phyloP scores from a whole-genome alignment of 1,140 invertebrate genomes.

The Macrostomum lignano region DNA sequence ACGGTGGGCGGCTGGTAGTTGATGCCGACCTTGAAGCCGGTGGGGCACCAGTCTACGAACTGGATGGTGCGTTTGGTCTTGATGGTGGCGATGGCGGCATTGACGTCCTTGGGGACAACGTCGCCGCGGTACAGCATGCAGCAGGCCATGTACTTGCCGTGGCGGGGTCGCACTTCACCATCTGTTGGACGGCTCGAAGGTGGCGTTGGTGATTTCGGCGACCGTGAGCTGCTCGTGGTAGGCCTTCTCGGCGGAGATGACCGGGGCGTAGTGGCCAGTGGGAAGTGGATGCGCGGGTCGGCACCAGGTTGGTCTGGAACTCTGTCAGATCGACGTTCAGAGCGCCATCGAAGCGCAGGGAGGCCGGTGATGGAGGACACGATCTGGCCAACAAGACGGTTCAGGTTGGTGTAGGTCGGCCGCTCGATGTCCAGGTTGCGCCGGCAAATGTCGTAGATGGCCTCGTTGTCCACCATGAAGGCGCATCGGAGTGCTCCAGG shows the following conservation, averaged over 20 bases:
- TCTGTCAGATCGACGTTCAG: constrained; percentile 45
- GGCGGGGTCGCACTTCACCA: constrained; percentile 38
- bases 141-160: constrained; percentile 37
- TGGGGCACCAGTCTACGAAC: too few species aligned
- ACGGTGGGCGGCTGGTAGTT: too few species aligned
- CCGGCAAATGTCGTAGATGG: constrained; percentile 16
- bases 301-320: constrained; percentile 32
- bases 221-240: constrained; percentile 30
- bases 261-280: constrained; percentile 7
- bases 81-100: constrained; percentile 26
- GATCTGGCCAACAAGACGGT: constrained; percentile 11
- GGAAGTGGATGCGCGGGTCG: constrained; percentile 9
- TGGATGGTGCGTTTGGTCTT: constrained; percentile 28
- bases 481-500: constrained; percentile 19
- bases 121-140: constrained; percentile 30
- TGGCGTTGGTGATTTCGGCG: constrained; percentile 47
- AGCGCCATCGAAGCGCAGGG: constrained; percentile 40
- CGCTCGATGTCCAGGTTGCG: constrained; percentile 11
- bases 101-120: constrained; percentile 31
- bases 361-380: constrained; percentile 27
- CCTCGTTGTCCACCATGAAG: constrained; percentile 21
- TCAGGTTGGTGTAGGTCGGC: constrained; percentile 16
- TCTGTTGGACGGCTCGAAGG: constrained; percentile 53
- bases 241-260: constrained; percentile 7
- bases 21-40: too few species aligned